Base-by-base conservation (phyloP, 2,113 vertebrate species). In the Hylia prasina region DNA sequence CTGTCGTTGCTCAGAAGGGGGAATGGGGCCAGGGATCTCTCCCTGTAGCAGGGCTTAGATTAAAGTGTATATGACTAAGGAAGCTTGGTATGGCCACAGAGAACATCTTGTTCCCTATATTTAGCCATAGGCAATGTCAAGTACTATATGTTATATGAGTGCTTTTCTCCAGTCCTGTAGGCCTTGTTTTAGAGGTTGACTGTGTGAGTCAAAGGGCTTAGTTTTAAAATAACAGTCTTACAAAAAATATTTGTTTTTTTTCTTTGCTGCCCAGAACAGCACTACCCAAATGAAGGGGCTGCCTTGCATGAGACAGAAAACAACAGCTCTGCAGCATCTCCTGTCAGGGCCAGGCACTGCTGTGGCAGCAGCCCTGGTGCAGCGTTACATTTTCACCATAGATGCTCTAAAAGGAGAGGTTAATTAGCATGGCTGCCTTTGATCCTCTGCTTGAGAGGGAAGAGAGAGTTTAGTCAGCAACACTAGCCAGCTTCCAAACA, bases 41-140 rank as follows among this genome's bases (percentile, higher is more conserved):
- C 84, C 84, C 71, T 3, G 63, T 92, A 91, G 93, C 71, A 1
- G 75, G 84, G 84, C 71, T 96, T 37, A 87, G 82, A 96, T 94
- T 76, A 97, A 91, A 96, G 82, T 58, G 25, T 61, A 87, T 89
- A 95, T 97, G 95, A 97, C 95, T 96, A 87, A 95, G 90, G 75
- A 89, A 80, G 91, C 96, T 95, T 97, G 93, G 87, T 96, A 94
- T 58, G 87, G 91, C 95, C 96, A 96, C 82, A 69, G 90, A 97
- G 96, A 97, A 96, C 96, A 96, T 96, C 95, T 96, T 96, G 94
- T 96, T 96, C 94, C 84, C 81, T 63, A 63, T 76, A 93, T 91
- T 93, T 96, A 94, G 93, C 95, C 94, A 87, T 23, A 28, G 95
- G 94, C 96, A 90, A 96, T 90, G 96, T 96, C 96, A 96, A 96